These are phyloP conservation scores for Plumapathes pennacea DNA, from an alignment of 92 coral and sea anemone species.

Conservation along the genomic window DNA sequence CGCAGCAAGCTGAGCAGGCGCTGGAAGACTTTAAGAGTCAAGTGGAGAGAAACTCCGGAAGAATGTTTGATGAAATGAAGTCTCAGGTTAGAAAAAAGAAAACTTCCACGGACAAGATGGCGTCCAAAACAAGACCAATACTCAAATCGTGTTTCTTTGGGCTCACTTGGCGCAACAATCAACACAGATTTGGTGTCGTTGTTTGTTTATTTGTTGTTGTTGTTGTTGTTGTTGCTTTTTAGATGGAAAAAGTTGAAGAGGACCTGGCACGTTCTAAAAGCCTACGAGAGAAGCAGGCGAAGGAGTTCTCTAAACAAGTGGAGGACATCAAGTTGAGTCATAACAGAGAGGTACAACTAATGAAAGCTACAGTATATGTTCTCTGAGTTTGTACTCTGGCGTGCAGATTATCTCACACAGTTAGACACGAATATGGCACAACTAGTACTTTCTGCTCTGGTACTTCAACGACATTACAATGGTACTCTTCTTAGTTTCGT, in stretches of 20 bases:
- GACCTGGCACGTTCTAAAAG: slow-evolving; percentile 88
- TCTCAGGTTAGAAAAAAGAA: no score
- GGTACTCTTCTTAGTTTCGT: no score
- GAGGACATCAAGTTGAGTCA: slow-evolving; percentile 84
- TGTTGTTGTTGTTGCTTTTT: background rate
- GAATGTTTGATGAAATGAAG: slow-evolving; percentile 94
- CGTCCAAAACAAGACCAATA: no score
- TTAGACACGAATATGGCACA: no score
- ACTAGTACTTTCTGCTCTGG: no score
- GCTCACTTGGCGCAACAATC: no score
- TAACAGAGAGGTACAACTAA: slow-evolving; percentile 70
- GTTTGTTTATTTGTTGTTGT: slow-evolving; percentile 1
- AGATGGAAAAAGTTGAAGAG: slow-evolving; percentile 98
- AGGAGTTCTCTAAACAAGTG: slow-evolving; percentile 85
- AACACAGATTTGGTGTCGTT: no score
- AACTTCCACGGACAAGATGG: no score
- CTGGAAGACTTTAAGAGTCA: slow-evolving; percentile 87
- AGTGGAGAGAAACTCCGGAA: slow-evolving; percentile 85
- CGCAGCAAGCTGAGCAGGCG: slow-evolving; percentile 87
- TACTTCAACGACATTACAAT: no score
- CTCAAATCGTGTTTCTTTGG: no score
- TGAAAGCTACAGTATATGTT: background rate
- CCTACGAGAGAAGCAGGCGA: slow-evolving; percentile 91
- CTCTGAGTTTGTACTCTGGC: no score
- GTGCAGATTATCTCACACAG: no score